These are phyloP conservation scores for Miltochrista miniata DNA, from an alignment of 2,888 invertebrate species.

Conservation along the genomic window DNA sequence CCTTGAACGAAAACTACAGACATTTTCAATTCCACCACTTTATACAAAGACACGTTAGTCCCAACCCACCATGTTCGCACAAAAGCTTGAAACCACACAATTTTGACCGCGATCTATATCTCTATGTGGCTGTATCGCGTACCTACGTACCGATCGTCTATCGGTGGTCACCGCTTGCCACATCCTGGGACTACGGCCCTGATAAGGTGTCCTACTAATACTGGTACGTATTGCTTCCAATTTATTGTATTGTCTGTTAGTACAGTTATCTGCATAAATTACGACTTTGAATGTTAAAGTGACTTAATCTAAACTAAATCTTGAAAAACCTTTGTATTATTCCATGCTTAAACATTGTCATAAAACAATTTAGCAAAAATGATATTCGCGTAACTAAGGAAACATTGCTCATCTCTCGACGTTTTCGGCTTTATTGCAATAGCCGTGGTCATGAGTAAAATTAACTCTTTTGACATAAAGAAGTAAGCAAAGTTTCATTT, in stretches of 20 bases:
- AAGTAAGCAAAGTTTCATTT: too few relatives aligned
- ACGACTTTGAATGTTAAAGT: too few relatives aligned
- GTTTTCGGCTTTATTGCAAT: too few relatives aligned
- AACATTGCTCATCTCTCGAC: too few relatives aligned
- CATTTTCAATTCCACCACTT: background rate
- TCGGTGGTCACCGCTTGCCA: background rate
- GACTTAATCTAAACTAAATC: too few relatives aligned
- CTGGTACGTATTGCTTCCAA: background rate
- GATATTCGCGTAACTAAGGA: too few relatives aligned
- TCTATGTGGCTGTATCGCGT: background rate
- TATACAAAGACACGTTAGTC: background rate
- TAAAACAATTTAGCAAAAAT: too few relatives aligned
- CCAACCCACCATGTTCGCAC: background rate
- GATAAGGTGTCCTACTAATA: conserved; percentile 8
- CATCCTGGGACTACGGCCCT: background rate
- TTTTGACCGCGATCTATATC: background rate
- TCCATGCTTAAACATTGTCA: too few relatives aligned
- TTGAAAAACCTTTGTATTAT: too few relatives aligned
- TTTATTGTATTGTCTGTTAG: background rate
- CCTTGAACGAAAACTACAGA: conserved; percentile 4
- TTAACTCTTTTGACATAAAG: too few relatives aligned
- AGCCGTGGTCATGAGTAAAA: too few relatives aligned
- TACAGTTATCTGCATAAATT: background rate
- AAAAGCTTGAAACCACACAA: background rate
- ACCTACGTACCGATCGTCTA: background rate